phyloP scores from a whole-genome alignment of 1,140 invertebrate species.

The Temnothorax longispinosus region DNA sequence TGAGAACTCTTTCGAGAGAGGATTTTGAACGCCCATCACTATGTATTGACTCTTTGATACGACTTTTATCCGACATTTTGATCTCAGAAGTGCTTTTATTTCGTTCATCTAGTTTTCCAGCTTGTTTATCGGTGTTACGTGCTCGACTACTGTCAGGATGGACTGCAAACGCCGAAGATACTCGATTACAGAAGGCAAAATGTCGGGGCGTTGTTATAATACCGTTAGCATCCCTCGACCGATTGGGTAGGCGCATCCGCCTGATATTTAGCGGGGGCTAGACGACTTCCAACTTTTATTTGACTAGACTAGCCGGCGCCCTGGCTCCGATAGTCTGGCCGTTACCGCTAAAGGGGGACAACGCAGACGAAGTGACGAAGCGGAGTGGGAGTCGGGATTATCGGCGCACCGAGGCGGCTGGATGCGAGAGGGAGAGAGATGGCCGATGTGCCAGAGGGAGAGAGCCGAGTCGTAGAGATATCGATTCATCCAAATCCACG shows the following conservation, averaged over 20 bases:
- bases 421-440: constrained; percentile 14
- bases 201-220: background rate
- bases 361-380: constrained; percentile 42
- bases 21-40: too few species aligned
- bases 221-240: background rate
- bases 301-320: constrained; percentile 75
- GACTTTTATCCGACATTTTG: background rate
- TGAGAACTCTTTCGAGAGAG: background rate
- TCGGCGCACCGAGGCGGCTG: constrained; percentile 18
- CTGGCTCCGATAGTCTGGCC: constrained; percentile 68
- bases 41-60: background rate
- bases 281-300: constrained; percentile 75
- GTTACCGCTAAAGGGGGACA: constrained; percentile 49
- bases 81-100: background rate
- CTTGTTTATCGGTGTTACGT: background rate
- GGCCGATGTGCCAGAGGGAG: background rate
- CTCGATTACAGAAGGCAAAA: background rate
- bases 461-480: constrained; percentile 45
- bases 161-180: background rate
- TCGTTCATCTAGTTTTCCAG: background rate
- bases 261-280: constrained; percentile 7
- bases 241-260: background rate
- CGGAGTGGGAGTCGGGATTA: background rate
- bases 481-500: constrained; percentile 64
- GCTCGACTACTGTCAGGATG: background rate